A percentile compares a stretch with the other conserved stretches of the same genome.
Evolutionary conservation across 1,140 invertebrate genomes (phyloP).

Genomic region (Lasioglossum albipes): DNA sequence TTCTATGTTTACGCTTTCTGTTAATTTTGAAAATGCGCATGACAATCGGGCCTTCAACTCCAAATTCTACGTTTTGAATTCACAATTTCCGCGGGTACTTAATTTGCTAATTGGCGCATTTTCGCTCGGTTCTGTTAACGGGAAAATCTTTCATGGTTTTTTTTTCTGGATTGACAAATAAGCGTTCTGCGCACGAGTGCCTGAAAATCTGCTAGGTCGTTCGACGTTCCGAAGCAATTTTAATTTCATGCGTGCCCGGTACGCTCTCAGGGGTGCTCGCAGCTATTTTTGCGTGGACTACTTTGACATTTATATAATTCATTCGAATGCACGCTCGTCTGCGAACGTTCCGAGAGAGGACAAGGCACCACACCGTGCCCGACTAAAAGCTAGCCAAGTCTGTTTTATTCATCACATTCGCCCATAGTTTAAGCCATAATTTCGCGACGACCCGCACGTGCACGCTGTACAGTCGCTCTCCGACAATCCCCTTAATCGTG

Average conservation of each 20-base stretch:
- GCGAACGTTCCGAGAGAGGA: background rate
- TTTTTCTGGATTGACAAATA: too few relatives aligned
- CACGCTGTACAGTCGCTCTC: background rate
- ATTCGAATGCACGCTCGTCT: background rate
- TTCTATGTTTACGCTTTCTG: too few relatives aligned
- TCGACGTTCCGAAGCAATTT: background rate
- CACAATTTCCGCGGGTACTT: too few relatives aligned
- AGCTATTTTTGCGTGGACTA: background rate
- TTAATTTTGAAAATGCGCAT: too few relatives aligned
- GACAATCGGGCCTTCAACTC: too few relatives aligned
- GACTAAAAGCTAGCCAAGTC: background rate
- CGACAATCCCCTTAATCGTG: slow-evolving; percentile 45
- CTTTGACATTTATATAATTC: background rate
- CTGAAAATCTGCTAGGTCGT: background rate
- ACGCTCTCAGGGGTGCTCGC: background rate
- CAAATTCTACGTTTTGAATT: too few relatives aligned
- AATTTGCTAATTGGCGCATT: too few relatives aligned
- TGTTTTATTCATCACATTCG: slow-evolving; percentile 48
- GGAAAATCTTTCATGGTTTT: too few relatives aligned
- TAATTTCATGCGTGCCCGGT: background rate
- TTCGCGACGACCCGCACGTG: slow-evolving; percentile 25
- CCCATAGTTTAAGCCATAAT: slow-evolving; percentile 44
- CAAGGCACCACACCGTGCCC: background rate
- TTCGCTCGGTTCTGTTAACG: too few relatives aligned
- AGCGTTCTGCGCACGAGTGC: too few relatives aligned